These are phyloP conservation scores for Loxodonta africana DNA, from an alignment of 2,113 vertebrate species.

Conservation along the genomic window DNA sequence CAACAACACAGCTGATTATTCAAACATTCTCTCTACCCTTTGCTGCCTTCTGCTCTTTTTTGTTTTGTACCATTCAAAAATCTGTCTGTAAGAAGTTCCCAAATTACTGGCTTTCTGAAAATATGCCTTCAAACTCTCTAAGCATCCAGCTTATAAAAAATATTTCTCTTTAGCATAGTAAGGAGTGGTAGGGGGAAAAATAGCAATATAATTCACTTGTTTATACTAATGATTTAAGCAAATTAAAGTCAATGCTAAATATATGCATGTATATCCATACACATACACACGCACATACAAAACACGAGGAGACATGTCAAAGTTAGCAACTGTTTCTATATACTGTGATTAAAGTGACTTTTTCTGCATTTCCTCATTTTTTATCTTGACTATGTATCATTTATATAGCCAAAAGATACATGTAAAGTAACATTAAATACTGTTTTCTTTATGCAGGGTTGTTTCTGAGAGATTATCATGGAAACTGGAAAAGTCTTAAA, in stretches of 20 bases:
- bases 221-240: slow-evolving; percentile 81
- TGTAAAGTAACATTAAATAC: background rate
- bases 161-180: slow-evolving; percentile 83
- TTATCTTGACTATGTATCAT: background rate
- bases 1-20: slow-evolving; percentile 77
- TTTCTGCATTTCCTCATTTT: background rate
- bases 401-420: slow-evolving; percentile 6
- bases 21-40: slow-evolving; percentile 78
- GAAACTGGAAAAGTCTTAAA: background rate
- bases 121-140: slow-evolving; percentile 86
- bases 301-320: background rate
- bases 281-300: background rate
- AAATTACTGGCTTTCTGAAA: slow-evolving; percentile 88
- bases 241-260: slow-evolving; percentile 76
- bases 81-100: slow-evolving; percentile 83
- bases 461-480: slow-evolving; percentile 27
- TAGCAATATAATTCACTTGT: slow-evolving; percentile 73
- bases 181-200: slow-evolving; percentile 54
- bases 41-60: slow-evolving; percentile 82
- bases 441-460: background rate
- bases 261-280: background rate
- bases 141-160: slow-evolving; percentile 82
- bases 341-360: background rate
- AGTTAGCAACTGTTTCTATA: slow-evolving; percentile 14
- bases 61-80: slow-evolving; percentile 81